phyloP scores from a whole-genome alignment of 2,888 invertebrate species.

The Lumbricus terrestris region DNA sequence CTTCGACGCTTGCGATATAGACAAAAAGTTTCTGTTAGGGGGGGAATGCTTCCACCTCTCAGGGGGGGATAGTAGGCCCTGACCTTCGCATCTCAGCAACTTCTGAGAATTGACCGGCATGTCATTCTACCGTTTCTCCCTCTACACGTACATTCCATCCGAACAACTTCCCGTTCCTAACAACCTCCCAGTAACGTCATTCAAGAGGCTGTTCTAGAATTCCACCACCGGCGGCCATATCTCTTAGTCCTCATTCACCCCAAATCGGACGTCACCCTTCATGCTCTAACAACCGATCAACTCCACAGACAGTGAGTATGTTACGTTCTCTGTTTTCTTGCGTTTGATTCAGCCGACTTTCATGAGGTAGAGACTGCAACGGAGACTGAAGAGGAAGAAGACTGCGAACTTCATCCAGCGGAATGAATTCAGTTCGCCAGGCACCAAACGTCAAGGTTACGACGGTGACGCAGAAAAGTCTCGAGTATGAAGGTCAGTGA shows the following conservation, averaged over 20 bases:
- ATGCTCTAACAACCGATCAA: neutral
- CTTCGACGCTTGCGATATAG: too few species aligned
- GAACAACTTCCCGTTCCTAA: neutral
- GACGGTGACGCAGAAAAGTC: neutral
- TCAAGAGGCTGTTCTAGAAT: neutral
- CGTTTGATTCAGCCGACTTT: neutral
- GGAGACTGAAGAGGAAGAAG: too few species aligned
- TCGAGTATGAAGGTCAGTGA: slow-evolving; percentile 10
- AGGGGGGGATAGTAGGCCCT: too few species aligned
- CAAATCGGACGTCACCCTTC: neutral
- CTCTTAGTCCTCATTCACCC: neutral
- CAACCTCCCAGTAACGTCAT: neutral
- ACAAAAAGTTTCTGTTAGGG: too few species aligned
- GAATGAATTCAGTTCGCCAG: neutral
- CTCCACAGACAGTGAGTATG: neutral
- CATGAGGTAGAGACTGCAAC: neutral
- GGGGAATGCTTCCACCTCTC: too few species aligned
- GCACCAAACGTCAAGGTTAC: slow-evolving; percentile 11
- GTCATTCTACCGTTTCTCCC: neutral
- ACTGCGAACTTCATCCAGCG: too few species aligned
- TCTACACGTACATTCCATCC: neutral
- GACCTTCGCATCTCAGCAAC: neutral
- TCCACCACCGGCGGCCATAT: neutral
- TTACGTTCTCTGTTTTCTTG: neutral
- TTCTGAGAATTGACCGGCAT: neutral